A percentile compares a stretch with the other conserved stretches of the same genome.
phyloP scores from a whole-genome alignment of 2,113 vertebrate genomes.

The Bos indicus region DNA sequence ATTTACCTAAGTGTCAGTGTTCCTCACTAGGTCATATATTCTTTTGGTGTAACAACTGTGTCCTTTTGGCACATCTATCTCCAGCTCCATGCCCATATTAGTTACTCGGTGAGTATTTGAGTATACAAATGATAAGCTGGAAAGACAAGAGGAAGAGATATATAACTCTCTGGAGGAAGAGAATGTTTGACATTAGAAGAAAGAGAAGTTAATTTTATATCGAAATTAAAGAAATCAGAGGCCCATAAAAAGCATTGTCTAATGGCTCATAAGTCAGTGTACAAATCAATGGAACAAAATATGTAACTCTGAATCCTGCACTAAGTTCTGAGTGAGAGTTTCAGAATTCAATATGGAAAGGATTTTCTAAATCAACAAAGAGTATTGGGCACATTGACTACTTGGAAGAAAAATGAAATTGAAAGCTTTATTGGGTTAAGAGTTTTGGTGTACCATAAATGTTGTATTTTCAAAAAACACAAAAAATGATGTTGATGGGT shows the following conservation, averaged over 20 bases:
- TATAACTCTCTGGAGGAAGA: background rate
- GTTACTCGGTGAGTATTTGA: background rate
- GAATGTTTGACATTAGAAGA: background rate
- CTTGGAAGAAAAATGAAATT: background rate
- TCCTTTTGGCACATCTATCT: background rate
- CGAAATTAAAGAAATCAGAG: background rate
- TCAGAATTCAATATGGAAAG: background rate
- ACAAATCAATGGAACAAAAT: background rate
- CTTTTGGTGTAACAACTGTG: background rate
- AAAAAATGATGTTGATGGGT: slow-evolving; percentile 76
- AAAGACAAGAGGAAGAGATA: background rate
- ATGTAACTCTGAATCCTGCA: background rate
- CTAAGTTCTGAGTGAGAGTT: background rate
- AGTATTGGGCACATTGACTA: background rate
- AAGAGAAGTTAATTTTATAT: background rate
- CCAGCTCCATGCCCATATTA: background rate
- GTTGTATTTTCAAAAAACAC: slow-evolving; percentile 48
- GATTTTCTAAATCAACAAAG: background rate
- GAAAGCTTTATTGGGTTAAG: slow-evolving; percentile 50
- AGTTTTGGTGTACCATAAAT: slow-evolving; percentile 33
- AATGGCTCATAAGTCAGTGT: background rate
- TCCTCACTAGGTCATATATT: background rate
- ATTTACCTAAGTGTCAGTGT: background rate
- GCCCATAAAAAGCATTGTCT: background rate
- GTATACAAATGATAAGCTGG: background rate